A percentile compares a stretch with the other conserved stretches of the same genome.
phyloP scores from a whole-genome alignment of 37 sponge, comb jelly and placozoan species.

The Ianthella basta region DNA sequence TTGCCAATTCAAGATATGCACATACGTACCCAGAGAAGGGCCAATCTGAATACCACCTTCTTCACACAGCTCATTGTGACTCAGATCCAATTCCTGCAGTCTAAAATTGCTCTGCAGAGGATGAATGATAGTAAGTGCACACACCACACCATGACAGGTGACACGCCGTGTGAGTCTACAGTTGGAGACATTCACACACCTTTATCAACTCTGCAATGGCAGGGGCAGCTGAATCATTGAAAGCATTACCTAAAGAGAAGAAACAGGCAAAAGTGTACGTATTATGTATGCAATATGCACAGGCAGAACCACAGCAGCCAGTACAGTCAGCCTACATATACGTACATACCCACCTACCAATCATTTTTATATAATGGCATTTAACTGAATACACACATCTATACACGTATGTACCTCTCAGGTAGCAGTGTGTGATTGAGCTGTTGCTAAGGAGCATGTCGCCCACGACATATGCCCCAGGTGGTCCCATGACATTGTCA shows the following conservation, averaged over 20 bases:
- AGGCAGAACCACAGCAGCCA: too few relatives aligned
- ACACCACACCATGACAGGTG: too few relatives aligned
- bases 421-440: constrained; percentile 60
- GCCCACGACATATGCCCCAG: constrained; percentile 69
- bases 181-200: constrained; percentile 29
- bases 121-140: too few relatives aligned
- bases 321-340: too few relatives aligned
- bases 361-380: too few relatives aligned
- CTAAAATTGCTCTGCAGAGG: constrained; percentile 71
- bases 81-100: constrained; percentile 83
- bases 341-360: too few relatives aligned
- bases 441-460: constrained; percentile 68
- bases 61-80: constrained; percentile 91
- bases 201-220: constrained; percentile 75
- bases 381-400: background rate
- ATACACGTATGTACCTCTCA: constrained; percentile 55
- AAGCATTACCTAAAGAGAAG: constrained; percentile 56
- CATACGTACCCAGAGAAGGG: constrained; percentile 84
- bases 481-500: constrained; percentile 71
- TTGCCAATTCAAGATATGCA: too few relatives aligned
- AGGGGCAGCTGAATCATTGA: constrained; percentile 88
- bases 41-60: constrained; percentile 82
- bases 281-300: background rate
- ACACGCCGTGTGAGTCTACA: too few relatives aligned
- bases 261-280: too few relatives aligned